Evolutionary conservation across 2,888 invertebrate species (phyloP).

Genomic region (Cerastoderma edule): DNA sequence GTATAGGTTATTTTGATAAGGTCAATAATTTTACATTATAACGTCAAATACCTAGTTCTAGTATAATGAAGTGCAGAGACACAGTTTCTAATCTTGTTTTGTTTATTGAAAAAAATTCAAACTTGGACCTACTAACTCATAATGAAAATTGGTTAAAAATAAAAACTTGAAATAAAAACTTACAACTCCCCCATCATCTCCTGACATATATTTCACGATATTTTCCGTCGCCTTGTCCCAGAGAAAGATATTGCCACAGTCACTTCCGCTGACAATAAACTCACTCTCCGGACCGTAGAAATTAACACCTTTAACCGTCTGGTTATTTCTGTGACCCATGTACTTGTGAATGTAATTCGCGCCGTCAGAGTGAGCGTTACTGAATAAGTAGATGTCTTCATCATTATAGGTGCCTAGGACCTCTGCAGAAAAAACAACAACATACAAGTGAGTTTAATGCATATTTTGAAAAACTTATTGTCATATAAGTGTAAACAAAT

Average conservation of each 20-base stretch:
- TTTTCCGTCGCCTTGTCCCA: conserved; percentile 96
- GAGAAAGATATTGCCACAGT: conserved; percentile 93
- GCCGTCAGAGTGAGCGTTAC: conserved; percentile 86
- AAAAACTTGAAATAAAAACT: too few species aligned
- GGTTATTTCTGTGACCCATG: conserved; percentile 87
- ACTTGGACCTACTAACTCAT: too few species aligned
- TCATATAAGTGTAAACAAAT: too few species aligned
- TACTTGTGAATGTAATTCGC: conserved; percentile 86
- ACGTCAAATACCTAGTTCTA: too few species aligned
- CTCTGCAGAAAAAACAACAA: conserved; percentile 85
- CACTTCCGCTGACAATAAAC: conserved; percentile 96
- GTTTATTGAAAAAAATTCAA: too few species aligned
- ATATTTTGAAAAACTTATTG: neutral
- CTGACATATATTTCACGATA: conserved; percentile 91
- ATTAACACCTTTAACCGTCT: conserved; percentile 93
- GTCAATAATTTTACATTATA: too few species aligned
- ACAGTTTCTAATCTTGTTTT: too few species aligned
- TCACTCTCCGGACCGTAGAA: conserved; percentile 97
- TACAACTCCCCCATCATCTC: conserved; percentile 87
- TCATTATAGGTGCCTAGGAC: conserved; percentile 97
- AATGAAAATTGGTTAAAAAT: too few species aligned
- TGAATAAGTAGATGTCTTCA: conserved; percentile 95
- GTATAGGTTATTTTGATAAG: too few species aligned
- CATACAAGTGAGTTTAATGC: neutral
- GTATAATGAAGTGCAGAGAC: too few species aligned